Conservation (phyloP, 2,888 invertebrate species). For the Dasysyrphus albostriatus region DNA sequence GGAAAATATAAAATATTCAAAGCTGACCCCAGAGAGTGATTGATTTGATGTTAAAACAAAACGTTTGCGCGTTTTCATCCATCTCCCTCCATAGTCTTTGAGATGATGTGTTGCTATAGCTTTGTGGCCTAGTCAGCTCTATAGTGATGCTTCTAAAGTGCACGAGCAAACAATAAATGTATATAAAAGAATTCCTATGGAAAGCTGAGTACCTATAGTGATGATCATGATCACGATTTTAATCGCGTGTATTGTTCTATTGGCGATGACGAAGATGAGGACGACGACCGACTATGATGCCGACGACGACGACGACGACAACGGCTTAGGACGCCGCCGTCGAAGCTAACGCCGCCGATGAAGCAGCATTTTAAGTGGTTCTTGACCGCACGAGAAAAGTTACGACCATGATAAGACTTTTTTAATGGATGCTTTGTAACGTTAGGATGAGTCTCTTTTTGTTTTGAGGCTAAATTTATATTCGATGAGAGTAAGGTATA, state of each 20-base stretch:
- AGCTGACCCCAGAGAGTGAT: constrained; percentile 54
- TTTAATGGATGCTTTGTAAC: constrained; percentile 63
- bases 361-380: constrained; percentile 65
- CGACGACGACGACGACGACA: constrained; percentile 14
- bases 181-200: constrained; percentile 41
- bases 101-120: neutral
- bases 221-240: constrained; percentile 68
- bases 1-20: constrained; percentile 39
- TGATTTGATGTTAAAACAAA: constrained; percentile 72
- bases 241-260: constrained; percentile 72
- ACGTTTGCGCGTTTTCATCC: constrained; percentile 54
- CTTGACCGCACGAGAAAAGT: constrained; percentile 66
- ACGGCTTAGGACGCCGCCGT: neutral
- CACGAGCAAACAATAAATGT: constrained; percentile 42
- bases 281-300: neutral
- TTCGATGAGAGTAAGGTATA: neutral
- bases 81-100: neutral
- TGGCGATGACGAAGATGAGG: constrained; percentile 15
- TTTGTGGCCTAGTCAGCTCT: neutral
- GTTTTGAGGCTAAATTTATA: neutral
- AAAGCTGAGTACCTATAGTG: constrained; percentile 4
- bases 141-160: constrained; percentile 8
- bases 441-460: constrained; percentile 42
- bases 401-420: constrained; percentile 65
- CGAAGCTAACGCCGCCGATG: too few species aligned